These are phyloP conservation scores for Otolemur crassicaudatus DNA, from an alignment of 2,797 vertebrate genomes.

Conservation along the genomic window DNA sequence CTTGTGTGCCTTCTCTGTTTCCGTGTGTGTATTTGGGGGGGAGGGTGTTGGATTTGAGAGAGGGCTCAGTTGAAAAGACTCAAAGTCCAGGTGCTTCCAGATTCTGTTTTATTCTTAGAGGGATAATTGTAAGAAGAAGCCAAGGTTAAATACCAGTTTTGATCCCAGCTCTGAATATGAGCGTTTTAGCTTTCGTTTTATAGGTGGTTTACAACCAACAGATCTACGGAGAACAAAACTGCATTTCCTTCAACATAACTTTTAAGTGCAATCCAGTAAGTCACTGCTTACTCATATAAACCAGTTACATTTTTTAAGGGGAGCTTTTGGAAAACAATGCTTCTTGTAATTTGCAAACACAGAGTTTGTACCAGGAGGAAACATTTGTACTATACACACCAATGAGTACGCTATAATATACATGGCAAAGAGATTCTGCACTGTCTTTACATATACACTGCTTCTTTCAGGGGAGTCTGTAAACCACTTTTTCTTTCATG, in stretches of 20 bases:
- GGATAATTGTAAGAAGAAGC: slow-evolving; percentile 86
- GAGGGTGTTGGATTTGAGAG: slow-evolving; percentile 81
- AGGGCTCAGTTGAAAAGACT: slow-evolving; percentile 85
- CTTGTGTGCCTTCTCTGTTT: slow-evolving; percentile 77
- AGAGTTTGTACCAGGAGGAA: slow-evolving; percentile 89
- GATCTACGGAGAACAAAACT: slow-evolving; percentile 89
- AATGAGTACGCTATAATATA: slow-evolving; percentile 89
- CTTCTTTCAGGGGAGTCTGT: slow-evolving; percentile 84
- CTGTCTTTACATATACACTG: slow-evolving; percentile 86
- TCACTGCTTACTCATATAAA: slow-evolving; percentile 88
- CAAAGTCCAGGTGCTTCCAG: slow-evolving; percentile 83
- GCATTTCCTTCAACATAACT: slow-evolving; percentile 88
- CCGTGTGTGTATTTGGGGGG: slow-evolving; percentile 75
- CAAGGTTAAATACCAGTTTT: slow-evolving; percentile 89
- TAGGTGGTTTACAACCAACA: slow-evolving; percentile 88
- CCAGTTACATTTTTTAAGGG: slow-evolving; percentile 89
- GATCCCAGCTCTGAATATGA: slow-evolving; percentile 87
- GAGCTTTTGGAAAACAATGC: slow-evolving; percentile 90
- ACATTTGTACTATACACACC: slow-evolving; percentile 89
- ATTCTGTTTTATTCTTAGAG: slow-evolving; percentile 82
- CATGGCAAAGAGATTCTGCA: slow-evolving; percentile 87
- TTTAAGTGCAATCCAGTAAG: slow-evolving; percentile 90
- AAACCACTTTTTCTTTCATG: slow-evolving; percentile 86
- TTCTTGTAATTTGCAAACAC: slow-evolving; percentile 88
- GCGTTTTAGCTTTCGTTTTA: slow-evolving; percentile 85